Evolutionary conservation across 2,797 vertebrate species (phyloP).

Genomic region (Pseudomugil tenellus): DNA sequence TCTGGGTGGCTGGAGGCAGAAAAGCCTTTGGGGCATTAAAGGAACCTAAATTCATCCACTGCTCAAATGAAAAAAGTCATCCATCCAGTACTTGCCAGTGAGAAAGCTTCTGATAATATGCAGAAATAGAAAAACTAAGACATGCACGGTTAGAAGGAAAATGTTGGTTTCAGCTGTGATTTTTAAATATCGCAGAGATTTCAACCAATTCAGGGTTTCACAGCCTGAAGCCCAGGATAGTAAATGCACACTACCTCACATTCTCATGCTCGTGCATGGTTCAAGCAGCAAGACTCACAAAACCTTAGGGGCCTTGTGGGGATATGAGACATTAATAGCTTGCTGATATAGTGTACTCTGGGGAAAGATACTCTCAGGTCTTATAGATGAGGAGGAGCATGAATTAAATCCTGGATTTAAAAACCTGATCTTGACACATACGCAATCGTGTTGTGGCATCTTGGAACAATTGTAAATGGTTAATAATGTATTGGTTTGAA

Average conservation of each 20-base stretch:
- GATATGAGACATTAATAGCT: not conserved
- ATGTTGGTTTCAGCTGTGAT: not conserved
- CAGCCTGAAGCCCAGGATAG: not conserved
- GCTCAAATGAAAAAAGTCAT: constrained; percentile 43
- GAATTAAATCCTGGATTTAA: not conserved
- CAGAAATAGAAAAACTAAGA: not conserved
- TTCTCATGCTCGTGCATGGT: not conserved
- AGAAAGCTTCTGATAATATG: constrained; percentile 3
- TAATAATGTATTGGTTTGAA: not conserved
- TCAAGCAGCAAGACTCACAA: not conserved
- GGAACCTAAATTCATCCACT: constrained; percentile 55
- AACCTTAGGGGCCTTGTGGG: not conserved
- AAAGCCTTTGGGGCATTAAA: constrained; percentile 60
- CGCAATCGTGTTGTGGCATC: not conserved
- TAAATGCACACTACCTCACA: not conserved
- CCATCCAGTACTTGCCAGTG: constrained; percentile 44
- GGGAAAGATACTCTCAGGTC: not conserved
- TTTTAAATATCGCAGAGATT: not conserved
- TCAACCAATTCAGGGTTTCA: not conserved
- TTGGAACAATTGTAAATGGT: not conserved
- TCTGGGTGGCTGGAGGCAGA: constrained; percentile 67
- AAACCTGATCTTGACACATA: not conserved
- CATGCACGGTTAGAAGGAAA: not conserved
- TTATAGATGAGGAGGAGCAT: not conserved
- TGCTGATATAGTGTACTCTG: not conserved